A percentile compares a stretch with the other conserved stretches of the same genome.
These are phyloP conservation scores for Caenorhabditis sp. DNA, from an alignment of 2,888 invertebrate genomes.

Conservation along the genomic window DNA sequence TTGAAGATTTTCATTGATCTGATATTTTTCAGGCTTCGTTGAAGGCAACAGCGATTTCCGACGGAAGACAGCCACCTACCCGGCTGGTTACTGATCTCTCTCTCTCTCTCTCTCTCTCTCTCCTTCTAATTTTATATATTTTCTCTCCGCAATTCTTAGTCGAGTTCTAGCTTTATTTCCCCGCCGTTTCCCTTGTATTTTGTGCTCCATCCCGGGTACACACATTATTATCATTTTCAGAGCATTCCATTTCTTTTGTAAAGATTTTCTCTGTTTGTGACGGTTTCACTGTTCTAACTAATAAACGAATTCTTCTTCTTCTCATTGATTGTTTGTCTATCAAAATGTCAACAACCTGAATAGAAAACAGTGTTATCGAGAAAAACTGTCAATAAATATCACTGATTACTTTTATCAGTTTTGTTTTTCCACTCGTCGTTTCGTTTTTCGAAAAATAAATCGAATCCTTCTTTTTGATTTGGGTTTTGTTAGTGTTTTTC, in stretches of 20 bases:
- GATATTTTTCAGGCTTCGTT: slow-evolving; percentile 58
- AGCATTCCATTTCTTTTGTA: not conserved
- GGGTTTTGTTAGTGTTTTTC: too few relatives aligned
- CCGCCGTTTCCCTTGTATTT: too few relatives aligned
- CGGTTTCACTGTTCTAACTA: slow-evolving; percentile 6
- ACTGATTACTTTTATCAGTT: slow-evolving; percentile 3
- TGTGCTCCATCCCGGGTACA: slow-evolving; percentile 4
- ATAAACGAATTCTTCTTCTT: slow-evolving; percentile 13
- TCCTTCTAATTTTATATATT: slow-evolving; percentile 2
- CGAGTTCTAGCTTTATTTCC: not conserved
- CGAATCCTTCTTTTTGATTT: too few relatives aligned
- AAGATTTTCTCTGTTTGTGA: not conserved
- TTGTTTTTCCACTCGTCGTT: not conserved
- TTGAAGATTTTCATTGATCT: slow-evolving; percentile 3
- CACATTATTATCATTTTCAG: too few relatives aligned
- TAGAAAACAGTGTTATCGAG: slow-evolving; percentile 5
- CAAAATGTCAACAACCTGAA: not conserved
- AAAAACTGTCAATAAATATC: not conserved
- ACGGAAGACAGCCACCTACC: slow-evolving; percentile 65
- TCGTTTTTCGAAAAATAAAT: not conserved
- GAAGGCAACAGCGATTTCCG: slow-evolving; percentile 69
- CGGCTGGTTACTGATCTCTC: slow-evolving; percentile 62
- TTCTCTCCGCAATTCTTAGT: slow-evolving; percentile 3
- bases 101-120: slow-evolving; percentile 9
- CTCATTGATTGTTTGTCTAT: too few relatives aligned